Conservation (phyloP, 2,888 invertebrate genomes). For the Chymomyza procnemis region DNA sequence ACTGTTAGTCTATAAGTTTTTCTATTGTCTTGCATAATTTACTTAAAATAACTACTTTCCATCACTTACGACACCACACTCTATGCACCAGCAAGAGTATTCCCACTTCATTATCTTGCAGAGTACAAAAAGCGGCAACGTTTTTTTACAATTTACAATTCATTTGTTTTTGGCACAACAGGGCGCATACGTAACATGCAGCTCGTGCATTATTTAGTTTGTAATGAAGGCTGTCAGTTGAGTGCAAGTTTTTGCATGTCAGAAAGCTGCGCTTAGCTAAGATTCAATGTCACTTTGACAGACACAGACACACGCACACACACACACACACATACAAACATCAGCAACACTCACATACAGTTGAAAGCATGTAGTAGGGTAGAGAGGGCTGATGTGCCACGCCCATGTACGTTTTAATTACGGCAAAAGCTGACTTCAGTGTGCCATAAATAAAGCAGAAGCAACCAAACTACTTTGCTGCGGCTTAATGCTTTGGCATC, state of each 20-base stretch:
- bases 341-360: background rate
- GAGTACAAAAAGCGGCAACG: background rate
- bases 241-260: background rate
- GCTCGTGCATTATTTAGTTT: conserved; percentile 57
- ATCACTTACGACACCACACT: background rate
- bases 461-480: conserved; percentile 22
- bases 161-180: conserved; percentile 49
- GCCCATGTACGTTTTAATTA: conserved; percentile 18
- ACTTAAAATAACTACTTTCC: too few species aligned
- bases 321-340: background rate
- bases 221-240: conserved; percentile 61
- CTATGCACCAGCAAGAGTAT: background rate
- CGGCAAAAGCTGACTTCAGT: background rate
- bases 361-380: background rate
- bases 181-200: conserved; percentile 44
- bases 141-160: background rate
- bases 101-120: background rate
- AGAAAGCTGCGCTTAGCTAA: conserved; percentile 53
- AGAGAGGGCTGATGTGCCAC: conserved; percentile 36
- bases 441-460: conserved; percentile 7
- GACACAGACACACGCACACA: background rate
- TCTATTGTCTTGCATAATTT: too few species aligned
- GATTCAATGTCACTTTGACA: conserved; percentile 63
- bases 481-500: conserved; percentile 44
- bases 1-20: too few species aligned